A percentile compares a stretch with the other conserved stretches of the same genome.
Conservation (phyloP, 2,113 vertebrate genomes). For the Butorides virescens region DNA sequence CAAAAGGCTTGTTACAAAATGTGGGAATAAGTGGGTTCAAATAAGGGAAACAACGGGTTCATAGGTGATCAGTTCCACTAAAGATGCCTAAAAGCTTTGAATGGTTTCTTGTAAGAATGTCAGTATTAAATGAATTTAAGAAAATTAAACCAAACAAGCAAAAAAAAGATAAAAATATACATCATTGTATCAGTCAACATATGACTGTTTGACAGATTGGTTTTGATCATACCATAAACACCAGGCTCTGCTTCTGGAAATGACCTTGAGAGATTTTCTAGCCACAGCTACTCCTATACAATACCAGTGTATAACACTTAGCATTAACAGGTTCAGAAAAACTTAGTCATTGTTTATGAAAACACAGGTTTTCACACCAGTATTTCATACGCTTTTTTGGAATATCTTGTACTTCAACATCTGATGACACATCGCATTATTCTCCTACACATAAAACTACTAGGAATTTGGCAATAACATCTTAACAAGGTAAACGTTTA, state of each 20-base stretch:
- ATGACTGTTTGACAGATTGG: neutral
- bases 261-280: neutral
- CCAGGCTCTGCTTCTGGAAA: neutral
- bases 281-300: fast-evolving
- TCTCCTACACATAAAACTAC: neutral
- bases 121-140: neutral
- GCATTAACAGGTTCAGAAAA: neutral
- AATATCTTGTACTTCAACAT: neutral
- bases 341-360: neutral
- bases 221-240: neutral
- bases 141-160: neutral
- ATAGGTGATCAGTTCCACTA: neutral
- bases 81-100: neutral
- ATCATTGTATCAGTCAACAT: neutral
- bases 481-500: neutral
- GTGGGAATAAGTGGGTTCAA: neutral
- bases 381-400: neutral
- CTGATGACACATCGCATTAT: neutral
- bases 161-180: neutral
- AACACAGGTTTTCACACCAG: neutral
- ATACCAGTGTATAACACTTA: neutral
- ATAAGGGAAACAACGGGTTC: neutral
- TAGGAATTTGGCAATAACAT: neutral
- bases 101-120: neutral
- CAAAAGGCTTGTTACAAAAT: neutral